Conservation (phyloP, 1,140 invertebrate species). For the Lasaia peninsularis region DNA sequence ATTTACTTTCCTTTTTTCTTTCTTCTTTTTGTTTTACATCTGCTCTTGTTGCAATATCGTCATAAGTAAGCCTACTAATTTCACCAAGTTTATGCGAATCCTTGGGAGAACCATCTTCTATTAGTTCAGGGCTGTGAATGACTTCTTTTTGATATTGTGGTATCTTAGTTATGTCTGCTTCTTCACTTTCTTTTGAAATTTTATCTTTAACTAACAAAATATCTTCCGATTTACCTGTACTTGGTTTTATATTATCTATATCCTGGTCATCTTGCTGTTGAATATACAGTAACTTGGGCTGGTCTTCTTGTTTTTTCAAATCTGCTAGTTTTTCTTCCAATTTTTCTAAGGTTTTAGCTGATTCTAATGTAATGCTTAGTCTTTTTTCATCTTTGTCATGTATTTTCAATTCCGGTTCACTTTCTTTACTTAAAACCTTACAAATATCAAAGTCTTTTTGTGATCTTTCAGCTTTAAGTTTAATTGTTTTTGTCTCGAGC, state of each 20-base stretch:
- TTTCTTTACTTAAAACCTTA: too few relatives aligned
- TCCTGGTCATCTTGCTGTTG: background rate
- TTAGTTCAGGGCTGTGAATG: slow-evolving; percentile 35
- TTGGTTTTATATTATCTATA: too few relatives aligned
- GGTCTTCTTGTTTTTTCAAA: slow-evolving; percentile 48
- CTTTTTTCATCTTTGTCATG: slow-evolving; percentile 30
- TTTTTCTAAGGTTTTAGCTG: slow-evolving; percentile 66
- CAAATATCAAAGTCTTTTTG: background rate
- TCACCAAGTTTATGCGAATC: background rate
- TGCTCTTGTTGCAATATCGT: background rate
- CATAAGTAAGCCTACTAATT: background rate
- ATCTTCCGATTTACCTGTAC: background rate
- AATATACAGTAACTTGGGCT: background rate
- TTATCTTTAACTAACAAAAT: background rate
- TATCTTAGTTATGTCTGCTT: background rate
- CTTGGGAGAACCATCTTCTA: slow-evolving; percentile 25
- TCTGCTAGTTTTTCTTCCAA: slow-evolving; percentile 63
- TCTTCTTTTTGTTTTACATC: slow-evolving; percentile 22
- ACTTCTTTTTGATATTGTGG: slow-evolving; percentile 20
- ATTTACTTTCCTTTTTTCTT: slow-evolving; percentile 42
- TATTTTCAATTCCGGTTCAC: slow-evolving; percentile 6
- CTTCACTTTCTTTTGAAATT: background rate
- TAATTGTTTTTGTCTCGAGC: slow-evolving; percentile 13
- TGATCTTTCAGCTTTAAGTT: slow-evolving; percentile 10
- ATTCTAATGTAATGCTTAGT: slow-evolving; percentile 50